These are phyloP conservation scores for Platycheirus albimanus DNA, from an alignment of 2,888 invertebrate genomes.

Conservation along the genomic window DNA sequence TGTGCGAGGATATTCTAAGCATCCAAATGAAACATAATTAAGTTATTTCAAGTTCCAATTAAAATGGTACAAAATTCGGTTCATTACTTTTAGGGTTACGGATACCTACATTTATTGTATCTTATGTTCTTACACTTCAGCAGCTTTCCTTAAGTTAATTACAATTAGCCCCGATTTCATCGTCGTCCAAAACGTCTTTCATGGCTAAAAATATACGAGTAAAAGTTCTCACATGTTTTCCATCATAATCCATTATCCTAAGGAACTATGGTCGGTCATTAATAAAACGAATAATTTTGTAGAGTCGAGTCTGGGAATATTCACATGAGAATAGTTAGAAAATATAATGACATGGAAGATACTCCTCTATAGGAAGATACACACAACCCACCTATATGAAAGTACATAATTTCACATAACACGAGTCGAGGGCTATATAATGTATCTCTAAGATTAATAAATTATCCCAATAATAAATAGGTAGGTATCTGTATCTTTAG, in stretches of 20 bases:
- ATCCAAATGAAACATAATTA: slow-evolving; percentile 19
- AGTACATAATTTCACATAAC: too few species aligned
- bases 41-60: background rate
- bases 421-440: too few species aligned
- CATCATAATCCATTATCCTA: slow-evolving; percentile 22
- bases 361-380: too few species aligned
- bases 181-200: background rate
- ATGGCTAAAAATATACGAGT: background rate
- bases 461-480: slow-evolving; percentile 29
- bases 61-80: slow-evolving; percentile 12
- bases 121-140: background rate
- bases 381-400: too few species aligned
- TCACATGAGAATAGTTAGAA: slow-evolving; percentile 18
- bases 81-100: slow-evolving; percentile 4
- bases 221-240: slow-evolving; percentile 28
- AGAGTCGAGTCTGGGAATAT: slow-evolving; percentile 8
- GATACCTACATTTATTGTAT: background rate
- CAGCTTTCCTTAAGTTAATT: background rate
- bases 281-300: slow-evolving; percentile 1
- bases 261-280: slow-evolving; percentile 26
- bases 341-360: background rate
- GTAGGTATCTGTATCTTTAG: too few species aligned
- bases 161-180: background rate
- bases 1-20: background rate
- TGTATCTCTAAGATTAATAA: slow-evolving; percentile 13